Conservation (phyloP, 2,888 invertebrate species). For the Phragmatobia fuliginosa region DNA sequence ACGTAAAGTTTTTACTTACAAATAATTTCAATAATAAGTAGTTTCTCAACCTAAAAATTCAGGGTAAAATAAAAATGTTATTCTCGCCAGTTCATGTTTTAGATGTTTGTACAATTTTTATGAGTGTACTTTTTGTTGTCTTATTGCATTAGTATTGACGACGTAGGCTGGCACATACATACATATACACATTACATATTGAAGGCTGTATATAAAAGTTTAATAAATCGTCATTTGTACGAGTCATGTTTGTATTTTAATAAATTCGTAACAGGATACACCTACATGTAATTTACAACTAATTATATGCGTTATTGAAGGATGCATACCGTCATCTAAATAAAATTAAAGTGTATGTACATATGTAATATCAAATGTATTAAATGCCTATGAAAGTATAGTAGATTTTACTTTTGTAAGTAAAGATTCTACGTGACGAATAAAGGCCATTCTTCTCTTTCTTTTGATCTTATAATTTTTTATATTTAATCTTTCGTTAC, state of each 20-base stretch:
- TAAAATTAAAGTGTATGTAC: no score
- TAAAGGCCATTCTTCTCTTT: no score
- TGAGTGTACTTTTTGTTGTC: conserved; percentile 8
- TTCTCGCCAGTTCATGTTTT: conserved; percentile 11
- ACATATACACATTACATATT: background rate
- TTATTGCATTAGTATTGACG: conserved; percentile 5
- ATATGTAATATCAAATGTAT: no score
- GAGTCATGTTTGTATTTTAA: conserved; percentile 11
- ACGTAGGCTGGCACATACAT: background rate
- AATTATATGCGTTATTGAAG: conserved; percentile 11
- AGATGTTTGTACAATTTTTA: conserved; percentile 19
- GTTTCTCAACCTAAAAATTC: no score
- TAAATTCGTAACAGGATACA: conserved; percentile 8
- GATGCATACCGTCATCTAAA: no score
- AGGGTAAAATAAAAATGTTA: no score
- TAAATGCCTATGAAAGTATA: no score
- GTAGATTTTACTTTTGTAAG: no score
- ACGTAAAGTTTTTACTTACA: conserved; percentile 19
- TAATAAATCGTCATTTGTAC: conserved; percentile 6
- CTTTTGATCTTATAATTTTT: no score
- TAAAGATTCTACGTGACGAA: no score
- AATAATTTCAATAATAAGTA: conserved; percentile 26
- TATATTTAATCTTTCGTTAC: no score
- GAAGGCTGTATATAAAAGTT: conserved; percentile 1
- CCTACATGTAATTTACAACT: conserved; percentile 10